Base-by-base conservation (phyloP, 1,140 invertebrate species). In the Drosophila sp. region DNA sequence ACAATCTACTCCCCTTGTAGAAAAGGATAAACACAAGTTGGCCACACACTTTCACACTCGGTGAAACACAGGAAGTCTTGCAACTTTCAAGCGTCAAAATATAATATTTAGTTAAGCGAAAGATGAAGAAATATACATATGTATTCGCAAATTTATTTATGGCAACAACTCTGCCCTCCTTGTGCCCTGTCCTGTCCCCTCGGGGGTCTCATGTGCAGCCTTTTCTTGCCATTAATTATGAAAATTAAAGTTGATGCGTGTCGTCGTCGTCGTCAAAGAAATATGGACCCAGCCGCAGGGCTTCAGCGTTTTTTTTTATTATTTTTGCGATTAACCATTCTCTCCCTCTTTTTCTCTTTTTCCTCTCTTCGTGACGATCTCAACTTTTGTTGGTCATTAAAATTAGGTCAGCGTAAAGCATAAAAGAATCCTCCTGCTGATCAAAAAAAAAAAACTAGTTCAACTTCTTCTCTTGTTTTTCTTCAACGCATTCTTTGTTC, bases 221-320 rank as follows among this genome's bases (percentile, higher is more conserved):
- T 68, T 64, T 66, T 56, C 54, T 33, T 85, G 74, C 72, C 84
- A 83, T 86, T 86, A 86, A 86, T 86, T 86, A 86, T 80, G 70
- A 80, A 83, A 86, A 86, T 87, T 89, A 67, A 77, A 86, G 66
- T 79, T 87, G 83, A 87, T 86, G 79, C 83, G 84, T 82, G 83
- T 87, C 79, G 72, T 65, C 71, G 70, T 47, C 72, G 62, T 54
- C 61, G 70, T 54, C 50, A 60, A 85, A 73, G 76, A 89, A 83
- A 73, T 87, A 87, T 86, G 56, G 58, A 50, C 66, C 54, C 58
- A 70, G 75, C 78, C 76, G 17, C 57, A 23, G 68, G 70, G 68
- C 41, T 27, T 27, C 38, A 47, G 69, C 54, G 30, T 54, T 66
- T 55, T 70, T 44, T 44, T 33, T 67, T 8, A 50, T 35, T 29